Evolutionary conservation across 2,113 vertebrate species (phyloP), one percentile per base, ranked within the genome.

Genomic region (Genyomyrus donnyi): DNA sequence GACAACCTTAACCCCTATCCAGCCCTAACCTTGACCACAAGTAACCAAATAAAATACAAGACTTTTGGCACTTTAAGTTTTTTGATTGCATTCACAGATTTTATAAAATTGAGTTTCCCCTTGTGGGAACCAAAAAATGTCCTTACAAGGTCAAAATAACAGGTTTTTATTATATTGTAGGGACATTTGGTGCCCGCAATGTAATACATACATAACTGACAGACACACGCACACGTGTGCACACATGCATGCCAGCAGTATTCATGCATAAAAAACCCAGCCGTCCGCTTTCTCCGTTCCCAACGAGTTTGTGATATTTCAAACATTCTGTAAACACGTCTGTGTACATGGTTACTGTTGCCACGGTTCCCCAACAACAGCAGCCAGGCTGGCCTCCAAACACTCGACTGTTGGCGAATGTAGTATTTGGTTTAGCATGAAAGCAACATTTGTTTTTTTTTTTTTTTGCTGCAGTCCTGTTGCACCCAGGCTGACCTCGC

Each of bases 311-410:
- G 95, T 94, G 95, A 96, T 93, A 94, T 95, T 95, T 96, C 93
- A 97, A 97, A 96, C 96, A 96, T 96, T 97, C 90, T 95, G 96
- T 97, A 98, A 98, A 98, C 97, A 98, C 94, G 92, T 94, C 94
- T 92, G 93, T 95, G 93, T 94, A 93, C 97, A 92, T 98, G 96
- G 97, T 97, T 95, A 99, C 98, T 3, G 97, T 99, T 95, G 93
- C 98, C 97, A 98, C 97, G 95, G 97, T 95, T 97, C 97, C 96
- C 92, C 92, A 95, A 97, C 96, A 98, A 98, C 97, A 98, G 95
- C 93, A 93, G 95, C 93, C 91, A 90, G 91, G 90, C 93, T 95
- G 88, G 93, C 93, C 95, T 96, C 96, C 95, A 97, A 97, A 98
- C 96, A 96, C 96, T 93, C 93, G 95, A 91, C 96, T 95, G 94